These are phyloP conservation scores for Aphyosemion australe DNA, from an alignment of 2,113 vertebrate species.

Conservation along the genomic window DNA sequence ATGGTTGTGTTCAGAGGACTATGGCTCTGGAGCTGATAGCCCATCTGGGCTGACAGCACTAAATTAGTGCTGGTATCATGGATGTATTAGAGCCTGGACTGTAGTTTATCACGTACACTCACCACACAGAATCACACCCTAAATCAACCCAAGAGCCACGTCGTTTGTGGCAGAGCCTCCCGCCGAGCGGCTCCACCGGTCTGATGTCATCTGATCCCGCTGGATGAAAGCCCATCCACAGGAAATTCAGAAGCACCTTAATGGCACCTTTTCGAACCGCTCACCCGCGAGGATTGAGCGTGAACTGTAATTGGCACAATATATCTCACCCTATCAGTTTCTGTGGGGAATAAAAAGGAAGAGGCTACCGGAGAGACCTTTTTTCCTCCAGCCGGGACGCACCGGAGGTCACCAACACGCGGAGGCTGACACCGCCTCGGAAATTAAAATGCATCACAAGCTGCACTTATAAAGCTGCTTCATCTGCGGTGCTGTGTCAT, in stretches of 20 bases:
- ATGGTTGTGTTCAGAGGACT: conserved; percentile 27
- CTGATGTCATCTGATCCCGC: conserved; percentile 60
- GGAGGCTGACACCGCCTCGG: conserved; percentile 23
- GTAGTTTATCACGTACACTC: conserved; percentile 69
- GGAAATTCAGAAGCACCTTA: conserved; percentile 59
- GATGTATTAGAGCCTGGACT: conserved; percentile 50
- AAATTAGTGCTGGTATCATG: conserved; percentile 71
- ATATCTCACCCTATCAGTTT: conserved; percentile 60
- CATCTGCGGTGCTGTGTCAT: conserved; percentile 40
- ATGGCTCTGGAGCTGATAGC: conserved; percentile 40
- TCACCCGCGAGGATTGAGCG: conserved; percentile 31
- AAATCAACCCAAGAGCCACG: conserved; percentile 72
- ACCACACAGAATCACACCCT: conserved; percentile 67
- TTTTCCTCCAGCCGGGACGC: conserved; percentile 28
- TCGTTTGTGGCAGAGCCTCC: conserved; percentile 48
- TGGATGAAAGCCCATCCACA: conserved; percentile 46
- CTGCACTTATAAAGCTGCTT: conserved; percentile 43
- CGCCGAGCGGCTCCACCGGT: conserved; percentile 21
- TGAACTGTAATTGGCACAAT: conserved; percentile 57
- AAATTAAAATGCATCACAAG: conserved; percentile 52
- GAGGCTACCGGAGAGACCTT: conserved; percentile 36
- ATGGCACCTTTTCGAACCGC: conserved; percentile 58
- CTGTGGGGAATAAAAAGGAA: conserved; percentile 37
- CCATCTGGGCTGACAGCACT: conserved; percentile 51
- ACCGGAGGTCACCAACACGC: conserved; percentile 41